Evolutionary conservation across 2,888 invertebrate genomes (phyloP), one percentile per base, ranked within the genome.

Genomic region (Orthosia gothica): DNA sequence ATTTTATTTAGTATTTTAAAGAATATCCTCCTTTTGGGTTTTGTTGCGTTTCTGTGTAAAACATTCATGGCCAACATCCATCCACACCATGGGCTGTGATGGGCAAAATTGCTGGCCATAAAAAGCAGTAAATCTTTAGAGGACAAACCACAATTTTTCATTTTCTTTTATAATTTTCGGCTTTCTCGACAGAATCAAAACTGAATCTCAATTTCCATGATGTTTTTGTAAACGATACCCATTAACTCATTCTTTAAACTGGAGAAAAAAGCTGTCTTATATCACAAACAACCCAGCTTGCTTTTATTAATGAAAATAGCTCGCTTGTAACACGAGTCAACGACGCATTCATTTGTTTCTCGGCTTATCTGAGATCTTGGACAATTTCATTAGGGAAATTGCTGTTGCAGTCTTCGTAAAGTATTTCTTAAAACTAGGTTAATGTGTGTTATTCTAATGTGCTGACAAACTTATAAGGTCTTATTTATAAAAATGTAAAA

Each of bases 271-370:
- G 3, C 23, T n/a, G 23, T 23, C 15, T 57, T 57, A 49, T 9
- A 23, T 11, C 9, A 57, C 57, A 73, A 49, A 49, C 32, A 23
- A 11, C 57, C n/a, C 40, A 11, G 2, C 23, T 57, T 13, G 23
- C 15, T 68, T 64, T 32, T 32, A 26, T 47, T 68, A 64, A 64
- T 32, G 12, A 58, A 15, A 57, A 72, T 2, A 49, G 49, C 18
- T 20, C 32, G 32, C 20, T 50, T 69, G 15, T 67, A 64, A 49
- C 18, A 59, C 13, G 58, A 59, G 16, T 23, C 23, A 65, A 23
- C 50, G 32, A 66, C 18, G 20, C 49, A 74, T 74, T 61, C 23
- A 72, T 74, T 73, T 50, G 16, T 45, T 26, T 45, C 61, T 26
- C 23, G 15, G 26, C 16, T 18, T 40, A 45, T 15, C 40, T 11